phyloP scores from a whole-genome alignment of 2,113 vertebrate genomes.

The Halichoeres trimaculatus region DNA sequence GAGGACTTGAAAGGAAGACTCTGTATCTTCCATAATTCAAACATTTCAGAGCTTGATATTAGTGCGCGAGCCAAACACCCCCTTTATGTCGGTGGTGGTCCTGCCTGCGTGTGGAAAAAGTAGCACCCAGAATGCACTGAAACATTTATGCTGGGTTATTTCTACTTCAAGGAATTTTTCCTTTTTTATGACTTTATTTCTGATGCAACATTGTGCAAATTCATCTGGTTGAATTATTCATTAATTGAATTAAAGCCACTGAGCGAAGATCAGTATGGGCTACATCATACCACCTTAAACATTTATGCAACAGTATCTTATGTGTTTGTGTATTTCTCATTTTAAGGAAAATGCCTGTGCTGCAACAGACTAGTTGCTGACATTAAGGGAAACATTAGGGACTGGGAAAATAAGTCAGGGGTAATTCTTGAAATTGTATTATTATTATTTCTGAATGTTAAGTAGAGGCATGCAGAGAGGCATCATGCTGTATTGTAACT shows the following conservation, averaged over 20 bases:
- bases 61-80: constrained; percentile 64
- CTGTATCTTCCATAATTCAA: constrained; percentile 83
- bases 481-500: constrained; percentile 57
- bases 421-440: constrained; percentile 58
- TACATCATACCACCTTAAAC: constrained; percentile 44
- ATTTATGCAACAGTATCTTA: constrained; percentile 39
- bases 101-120: constrained; percentile 51
- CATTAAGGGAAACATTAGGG: constrained; percentile 48
- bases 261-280: constrained; percentile 51
- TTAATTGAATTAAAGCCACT: constrained; percentile 74
- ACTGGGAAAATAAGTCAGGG: constrained; percentile 33
- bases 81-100: constrained; percentile 55
- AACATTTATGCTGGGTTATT: constrained; percentile 80
- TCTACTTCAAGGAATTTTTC: constrained; percentile 79
- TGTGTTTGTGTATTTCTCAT: constrained; percentile 40
- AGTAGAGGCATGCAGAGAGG: constrained; percentile 58
- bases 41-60: constrained; percentile 80
- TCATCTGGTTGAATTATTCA: constrained; percentile 77
- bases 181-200: constrained; percentile 78
- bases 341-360: constrained; percentile 39
- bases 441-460: constrained; percentile 60
- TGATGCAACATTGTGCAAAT: constrained; percentile 83
- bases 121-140: constrained; percentile 68
- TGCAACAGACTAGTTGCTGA: constrained; percentile 22
- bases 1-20: constrained; percentile 80